These are phyloP conservation scores for Lethenteron reissneri DNA, from an alignment of 2,113 vertebrate species.

Conservation along the genomic window DNA sequence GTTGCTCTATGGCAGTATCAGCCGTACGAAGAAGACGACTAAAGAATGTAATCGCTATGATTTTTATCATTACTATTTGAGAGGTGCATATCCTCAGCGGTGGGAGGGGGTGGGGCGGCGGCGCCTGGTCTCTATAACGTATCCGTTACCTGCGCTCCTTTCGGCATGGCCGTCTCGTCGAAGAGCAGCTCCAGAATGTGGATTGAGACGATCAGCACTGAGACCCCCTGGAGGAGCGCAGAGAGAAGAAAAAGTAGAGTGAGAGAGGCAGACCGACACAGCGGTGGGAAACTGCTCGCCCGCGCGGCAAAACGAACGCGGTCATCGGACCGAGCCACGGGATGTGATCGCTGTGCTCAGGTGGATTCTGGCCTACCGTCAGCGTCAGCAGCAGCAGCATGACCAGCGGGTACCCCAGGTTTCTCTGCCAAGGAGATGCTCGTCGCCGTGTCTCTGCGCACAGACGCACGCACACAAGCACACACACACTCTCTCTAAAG, in stretches of 20 bases:
- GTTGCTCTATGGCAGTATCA: no score
- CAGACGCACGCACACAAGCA: not conserved
- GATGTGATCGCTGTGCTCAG: no score
- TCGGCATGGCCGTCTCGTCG: conserved; percentile 69
- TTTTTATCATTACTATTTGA: no score
- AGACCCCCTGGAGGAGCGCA: conserved; percentile 40
- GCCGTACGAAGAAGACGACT: no score
- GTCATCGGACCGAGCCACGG: no score
- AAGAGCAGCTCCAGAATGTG: conserved; percentile 75
- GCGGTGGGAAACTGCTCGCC: no score
- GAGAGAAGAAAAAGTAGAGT: not conserved
- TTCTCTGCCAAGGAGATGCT: conserved; percentile 77
- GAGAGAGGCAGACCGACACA: not conserved
- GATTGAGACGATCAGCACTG: conserved; percentile 68
- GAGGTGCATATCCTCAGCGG: no score
- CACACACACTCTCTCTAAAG: not conserved
- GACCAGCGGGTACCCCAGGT: conserved; percentile 70
- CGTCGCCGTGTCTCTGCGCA: conserved; percentile 43
- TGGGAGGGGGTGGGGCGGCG: no score
- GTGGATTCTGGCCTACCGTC: conserved; percentile 31
- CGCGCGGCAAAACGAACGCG: no score
- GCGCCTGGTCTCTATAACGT: no score
- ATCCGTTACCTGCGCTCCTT: conserved; percentile 53
- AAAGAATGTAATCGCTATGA: no score
- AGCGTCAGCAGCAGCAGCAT: conserved; percentile 62